phyloP scores from a whole-genome alignment of 2,797 vertebrate species.

The Scyliorhinus canicula region DNA sequence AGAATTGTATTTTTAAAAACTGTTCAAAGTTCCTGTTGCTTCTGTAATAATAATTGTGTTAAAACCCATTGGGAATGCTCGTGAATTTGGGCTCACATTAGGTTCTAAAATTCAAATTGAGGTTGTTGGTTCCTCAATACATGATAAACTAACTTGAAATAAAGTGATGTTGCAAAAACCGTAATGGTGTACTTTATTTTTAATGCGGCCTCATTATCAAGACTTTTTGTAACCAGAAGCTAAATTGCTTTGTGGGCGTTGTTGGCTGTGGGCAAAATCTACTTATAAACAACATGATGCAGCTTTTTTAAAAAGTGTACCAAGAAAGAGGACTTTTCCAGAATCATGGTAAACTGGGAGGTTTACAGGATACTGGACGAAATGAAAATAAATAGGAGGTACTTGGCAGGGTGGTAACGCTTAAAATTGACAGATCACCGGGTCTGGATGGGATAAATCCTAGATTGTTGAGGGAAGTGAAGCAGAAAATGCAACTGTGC shows the following conservation, averaged over 20 bases:
- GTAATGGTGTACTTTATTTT: background rate
- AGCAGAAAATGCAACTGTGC: background rate
- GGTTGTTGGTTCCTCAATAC: background rate
- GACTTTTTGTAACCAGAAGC: background rate
- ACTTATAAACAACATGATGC: background rate
- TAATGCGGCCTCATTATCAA: background rate
- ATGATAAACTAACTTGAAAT: constrained; percentile 8
- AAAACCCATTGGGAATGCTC: background rate
- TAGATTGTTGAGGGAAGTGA: background rate
- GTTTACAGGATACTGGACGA: background rate
- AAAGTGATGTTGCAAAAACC: background rate
- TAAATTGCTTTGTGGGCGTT: background rate
- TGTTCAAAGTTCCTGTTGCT: background rate
- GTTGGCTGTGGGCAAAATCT: background rate
- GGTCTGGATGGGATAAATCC: background rate
- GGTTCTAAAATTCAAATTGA: background rate
- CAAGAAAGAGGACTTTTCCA: background rate
- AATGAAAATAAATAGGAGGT: background rate
- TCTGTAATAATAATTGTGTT: constrained; percentile 16
- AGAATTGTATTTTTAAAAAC: background rate
- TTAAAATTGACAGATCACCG: background rate
- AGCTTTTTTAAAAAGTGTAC: background rate
- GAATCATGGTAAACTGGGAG: background rate
- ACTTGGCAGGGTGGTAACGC: background rate
- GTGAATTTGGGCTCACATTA: background rate